Base-by-base conservation (phyloP, 1,140 invertebrate species). In the Drosophila athabasca region DNA sequence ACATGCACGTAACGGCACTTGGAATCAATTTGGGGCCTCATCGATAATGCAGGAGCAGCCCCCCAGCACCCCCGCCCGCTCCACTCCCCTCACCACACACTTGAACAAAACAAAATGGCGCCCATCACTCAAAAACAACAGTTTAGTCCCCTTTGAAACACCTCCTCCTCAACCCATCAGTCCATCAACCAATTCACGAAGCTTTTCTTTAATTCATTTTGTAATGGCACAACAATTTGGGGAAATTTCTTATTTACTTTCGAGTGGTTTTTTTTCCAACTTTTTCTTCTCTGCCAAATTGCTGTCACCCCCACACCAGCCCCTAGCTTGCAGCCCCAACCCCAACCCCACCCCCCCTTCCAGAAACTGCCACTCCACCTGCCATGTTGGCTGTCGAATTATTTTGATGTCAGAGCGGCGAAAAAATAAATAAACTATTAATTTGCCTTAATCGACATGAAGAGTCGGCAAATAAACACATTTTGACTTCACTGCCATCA, bases 391-490 rank as follows among this genome's bases (percentile, higher is more conserved):
- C 72, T 79, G 82, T 85, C 82, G 74, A 85, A 85, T 87, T 85
- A 85, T 82, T 82, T 87, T 85, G 82, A 85, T 87, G 82, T 74
- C 78, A 75, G 80, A 51, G 51, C 52, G 68, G 58, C 50, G 66
- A 76, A 75, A 79, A 87, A 87, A 85, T 87, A 85, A 88, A 88
- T 87, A 81, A 55, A 79, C 82, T 82, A 85, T 85, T 85, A 85
- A 85, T 85, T 85, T 85, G 78, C 76, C 81, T 74, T 81, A 87
- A 87, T 85, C 75, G 81, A 82, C 82, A 87, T 69, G 74, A 77
- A 79, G 53, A 46, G 65, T 61, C 22, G 43, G 44, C 51, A 55
- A 62, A 45, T 58, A 59, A 55, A 77, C 60, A 46, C 31, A 71
- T 52, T 70, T 68, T 13, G 4, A 1, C 17, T 13, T 0, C 11